Percentiles rank a stretch among this genome's conserved stretches.
Evolutionary conservation across 2,888 invertebrate genomes (phyloP).

Genomic region (Caenorhabditis sp.): DNA sequence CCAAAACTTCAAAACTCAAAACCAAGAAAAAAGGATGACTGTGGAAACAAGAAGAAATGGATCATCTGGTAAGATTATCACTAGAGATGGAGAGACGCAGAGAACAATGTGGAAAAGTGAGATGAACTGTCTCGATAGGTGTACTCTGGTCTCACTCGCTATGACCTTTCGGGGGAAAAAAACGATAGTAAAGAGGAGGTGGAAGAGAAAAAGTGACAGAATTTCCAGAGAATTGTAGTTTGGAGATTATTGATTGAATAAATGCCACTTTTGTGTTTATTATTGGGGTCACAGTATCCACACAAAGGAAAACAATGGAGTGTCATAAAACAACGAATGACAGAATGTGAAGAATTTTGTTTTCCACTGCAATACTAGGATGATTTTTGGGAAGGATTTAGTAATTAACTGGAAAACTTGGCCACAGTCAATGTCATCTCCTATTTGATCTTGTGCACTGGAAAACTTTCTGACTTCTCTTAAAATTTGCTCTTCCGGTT

Average conservation of each 20-base stretch:
- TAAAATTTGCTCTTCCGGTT: too few species aligned
- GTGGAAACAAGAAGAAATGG: neutral
- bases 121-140: conserved; percentile 29
- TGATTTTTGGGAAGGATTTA: too few species aligned
- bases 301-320: neutral
- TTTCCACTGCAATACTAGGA: too few species aligned
- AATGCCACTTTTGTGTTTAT: neutral
- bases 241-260: neutral
- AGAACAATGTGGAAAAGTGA: neutral
- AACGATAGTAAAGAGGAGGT: too few species aligned
- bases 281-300: neutral
- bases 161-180: neutral
- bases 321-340: neutral
- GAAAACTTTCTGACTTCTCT: too few species aligned
- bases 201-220: neutral
- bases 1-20: neutral
- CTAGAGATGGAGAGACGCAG: conserved; percentile 5
- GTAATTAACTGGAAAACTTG: too few species aligned
- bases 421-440: too few species aligned
- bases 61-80: conserved; percentile 9
- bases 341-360: too few species aligned
- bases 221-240: neutral
- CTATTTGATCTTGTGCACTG: too few species aligned
- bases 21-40: conserved; percentile 1
- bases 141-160: conserved; percentile 6